Percentiles rank a stretch among this genome's conserved stretches.
phyloP scores from a whole-genome alignment of 2,888 invertebrate species.

The Rotaria magnacalcarata region DNA sequence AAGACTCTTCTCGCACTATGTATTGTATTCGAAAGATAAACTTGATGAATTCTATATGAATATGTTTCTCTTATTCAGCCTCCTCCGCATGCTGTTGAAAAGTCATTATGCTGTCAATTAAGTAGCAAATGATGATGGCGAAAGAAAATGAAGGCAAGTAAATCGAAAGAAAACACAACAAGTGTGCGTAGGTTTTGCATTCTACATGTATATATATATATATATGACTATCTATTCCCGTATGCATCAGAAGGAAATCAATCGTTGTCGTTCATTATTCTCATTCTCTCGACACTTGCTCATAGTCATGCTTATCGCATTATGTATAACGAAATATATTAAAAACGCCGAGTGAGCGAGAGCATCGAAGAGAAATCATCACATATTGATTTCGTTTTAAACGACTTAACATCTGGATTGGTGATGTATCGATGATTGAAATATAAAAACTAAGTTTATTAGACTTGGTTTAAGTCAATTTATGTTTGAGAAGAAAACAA shows the following conservation, averaged over 20 bases:
- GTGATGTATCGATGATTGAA: conserved; percentile 7
- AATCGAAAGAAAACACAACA: not conserved
- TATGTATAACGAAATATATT: not conserved
- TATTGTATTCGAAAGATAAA: not conserved
- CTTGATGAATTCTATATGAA: not conserved
- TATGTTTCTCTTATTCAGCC: not conserved
- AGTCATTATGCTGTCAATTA: conserved; percentile 22
- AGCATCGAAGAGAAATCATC: not conserved
- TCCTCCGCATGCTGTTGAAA: conserved; percentile 5
- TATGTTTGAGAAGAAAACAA: not conserved
- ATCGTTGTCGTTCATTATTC: conserved; percentile 16
- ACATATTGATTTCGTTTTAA: not conserved
- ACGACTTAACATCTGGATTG: not conserved
- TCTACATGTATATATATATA: not conserved
- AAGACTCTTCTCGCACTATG: too few relatives aligned
- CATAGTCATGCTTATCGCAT: conserved; percentile 14
- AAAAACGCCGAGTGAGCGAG: too few relatives aligned
- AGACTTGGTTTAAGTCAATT: conserved; percentile 1
- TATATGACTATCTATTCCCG: not conserved
- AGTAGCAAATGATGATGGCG: not conserved
- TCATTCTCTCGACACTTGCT: conserved; percentile 20
- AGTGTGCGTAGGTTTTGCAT: not conserved
- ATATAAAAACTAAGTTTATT: not conserved
- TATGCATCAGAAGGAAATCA: conserved; percentile 7
- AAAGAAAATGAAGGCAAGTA: not conserved